Percentiles rank a stretch among this genome's conserved stretches.
Evolutionary conservation across 2,797 vertebrate genomes (phyloP).

Genomic region (Austrolebias charrua): DNA sequence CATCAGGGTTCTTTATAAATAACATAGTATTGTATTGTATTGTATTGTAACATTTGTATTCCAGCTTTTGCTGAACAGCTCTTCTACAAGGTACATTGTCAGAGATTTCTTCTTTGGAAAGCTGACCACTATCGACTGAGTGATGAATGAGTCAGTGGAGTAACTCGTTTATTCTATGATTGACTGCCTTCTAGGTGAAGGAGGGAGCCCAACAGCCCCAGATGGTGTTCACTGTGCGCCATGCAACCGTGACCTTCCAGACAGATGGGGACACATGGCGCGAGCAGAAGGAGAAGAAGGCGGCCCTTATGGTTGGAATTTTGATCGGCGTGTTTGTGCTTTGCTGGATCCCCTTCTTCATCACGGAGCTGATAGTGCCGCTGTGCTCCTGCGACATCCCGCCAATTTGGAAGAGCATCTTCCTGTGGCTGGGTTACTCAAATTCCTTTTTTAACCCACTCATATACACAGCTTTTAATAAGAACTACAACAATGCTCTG

Average conservation of each 20-base stretch:
- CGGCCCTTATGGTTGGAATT: constrained; percentile 95
- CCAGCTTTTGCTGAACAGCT: constrained; percentile 31
- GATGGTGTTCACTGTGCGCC: constrained; percentile 89
- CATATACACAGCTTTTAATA: constrained; percentile 98
- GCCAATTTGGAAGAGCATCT: constrained; percentile 93
- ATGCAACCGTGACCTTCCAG: constrained; percentile 91
- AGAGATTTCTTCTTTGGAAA: neutral
- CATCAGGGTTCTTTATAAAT: too few species aligned
- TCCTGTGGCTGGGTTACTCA: constrained; percentile 97
- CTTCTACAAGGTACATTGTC: constrained; percentile 17
- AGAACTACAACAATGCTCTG: constrained; percentile 96
- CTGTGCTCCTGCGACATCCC: constrained; percentile 92
- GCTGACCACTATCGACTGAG: constrained; percentile 16
- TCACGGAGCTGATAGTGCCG: constrained; percentile 91
- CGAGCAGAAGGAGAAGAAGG: constrained; percentile 94
- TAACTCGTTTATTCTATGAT: constrained; percentile 28
- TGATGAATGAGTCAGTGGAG: constrained; percentile 17
- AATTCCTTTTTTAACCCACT: constrained; percentile 99
- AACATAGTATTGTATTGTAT: too few species aligned
- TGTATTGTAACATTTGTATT: constrained; percentile 18
- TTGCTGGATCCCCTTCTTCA: constrained; percentile 98
- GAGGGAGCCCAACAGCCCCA: constrained; percentile 85
- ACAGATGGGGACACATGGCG: constrained; percentile 91
- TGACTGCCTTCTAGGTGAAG: constrained; percentile 80
- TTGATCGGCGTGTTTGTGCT: constrained; percentile 95